phyloP scores from a whole-genome alignment of 1,140 invertebrate genomes.

The Hetaerina americana region DNA sequence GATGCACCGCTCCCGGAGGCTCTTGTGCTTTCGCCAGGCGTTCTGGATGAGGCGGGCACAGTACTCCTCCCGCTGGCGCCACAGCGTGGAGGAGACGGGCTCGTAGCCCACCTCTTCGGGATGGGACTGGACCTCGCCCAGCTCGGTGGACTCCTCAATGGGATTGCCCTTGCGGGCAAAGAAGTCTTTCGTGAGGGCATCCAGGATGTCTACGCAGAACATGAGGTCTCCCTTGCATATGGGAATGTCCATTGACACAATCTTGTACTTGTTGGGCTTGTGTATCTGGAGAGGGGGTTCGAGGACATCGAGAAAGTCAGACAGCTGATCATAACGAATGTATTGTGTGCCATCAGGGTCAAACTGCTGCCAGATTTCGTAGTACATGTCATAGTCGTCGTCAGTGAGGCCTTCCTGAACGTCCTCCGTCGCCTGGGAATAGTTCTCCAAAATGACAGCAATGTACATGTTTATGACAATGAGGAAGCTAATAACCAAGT shows the following conservation, averaged over 20 bases:
- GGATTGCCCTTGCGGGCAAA: constrained; percentile 88
- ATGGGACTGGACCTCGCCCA: constrained; percentile 52
- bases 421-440: constrained; percentile 94
- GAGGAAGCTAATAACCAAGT: constrained; percentile 94
- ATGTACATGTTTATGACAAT: constrained; percentile 99
- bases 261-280: constrained; percentile 97
- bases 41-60: constrained; percentile 89
- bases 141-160: constrained; percentile 74
- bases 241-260: constrained; percentile 95
- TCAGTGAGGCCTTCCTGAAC: constrained; percentile 96
- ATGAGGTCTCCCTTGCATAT: constrained; percentile 94
- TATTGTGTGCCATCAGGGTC: constrained; percentile 96
- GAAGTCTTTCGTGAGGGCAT: constrained; percentile 91
- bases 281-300: constrained; percentile 90
- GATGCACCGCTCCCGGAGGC: constrained; percentile 35
- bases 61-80: constrained; percentile 90
- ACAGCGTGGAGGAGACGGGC: constrained; percentile 82
- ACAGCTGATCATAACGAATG: constrained; percentile 83
- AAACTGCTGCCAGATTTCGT: constrained; percentile 97
- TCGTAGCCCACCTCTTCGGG: constrained; percentile 80
- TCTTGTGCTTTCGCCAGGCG: constrained; percentile 79
- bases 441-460: constrained; percentile 97
- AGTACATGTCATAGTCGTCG: constrained; percentile 99
- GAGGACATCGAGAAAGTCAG: constrained; percentile 87
- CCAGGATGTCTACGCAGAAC: constrained; percentile 95